A percentile compares a stretch with the other conserved stretches of the same genome.
These are phyloP conservation scores for pig (Sus scrofa) DNA, from an alignment of 2,113 vertebrate genomes.

Conservation along the genomic window DNA sequence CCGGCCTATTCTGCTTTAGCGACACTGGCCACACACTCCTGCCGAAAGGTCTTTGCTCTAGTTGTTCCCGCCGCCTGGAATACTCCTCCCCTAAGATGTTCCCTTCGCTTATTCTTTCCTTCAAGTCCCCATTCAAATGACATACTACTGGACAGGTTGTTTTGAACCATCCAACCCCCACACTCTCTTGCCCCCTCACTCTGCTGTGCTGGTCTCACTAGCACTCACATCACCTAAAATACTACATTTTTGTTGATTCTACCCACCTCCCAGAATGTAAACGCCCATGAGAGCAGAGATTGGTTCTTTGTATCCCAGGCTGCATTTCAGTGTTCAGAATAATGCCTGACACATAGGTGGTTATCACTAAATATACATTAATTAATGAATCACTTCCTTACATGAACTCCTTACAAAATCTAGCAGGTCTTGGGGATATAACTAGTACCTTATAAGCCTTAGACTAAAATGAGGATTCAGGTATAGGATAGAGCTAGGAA, in stretches of 20 bases:
- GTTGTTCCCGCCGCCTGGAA: not conserved
- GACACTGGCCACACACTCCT: not conserved
- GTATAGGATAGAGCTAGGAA: not conserved
- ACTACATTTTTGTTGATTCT: not conserved
- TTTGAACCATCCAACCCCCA: not conserved
- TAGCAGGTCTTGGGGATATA: not conserved
- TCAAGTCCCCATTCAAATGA: not conserved
- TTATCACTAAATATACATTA: not conserved
- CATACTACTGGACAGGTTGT: not conserved
- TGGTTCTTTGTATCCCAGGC: not conserved
- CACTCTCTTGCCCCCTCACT: not conserved
- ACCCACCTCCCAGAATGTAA: not conserved
- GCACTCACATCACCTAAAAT: not conserved
- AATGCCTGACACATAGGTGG: not conserved
- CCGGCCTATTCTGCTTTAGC: not conserved
- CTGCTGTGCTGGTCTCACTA: not conserved
- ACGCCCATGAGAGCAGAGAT: not conserved
- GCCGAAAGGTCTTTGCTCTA: not conserved
- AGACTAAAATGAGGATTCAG: not conserved
- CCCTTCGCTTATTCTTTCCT: not conserved
- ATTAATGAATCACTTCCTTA: not conserved
- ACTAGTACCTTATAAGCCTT: not conserved
- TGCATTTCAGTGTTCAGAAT: not conserved
- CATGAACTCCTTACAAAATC: conserved; percentile 20
- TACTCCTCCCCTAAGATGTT: not conserved